These are phyloP conservation scores for Echinarachnius parma DNA, from an alignment of 53 echinoderm and acorn worm genomes.

Conservation along the genomic window DNA sequence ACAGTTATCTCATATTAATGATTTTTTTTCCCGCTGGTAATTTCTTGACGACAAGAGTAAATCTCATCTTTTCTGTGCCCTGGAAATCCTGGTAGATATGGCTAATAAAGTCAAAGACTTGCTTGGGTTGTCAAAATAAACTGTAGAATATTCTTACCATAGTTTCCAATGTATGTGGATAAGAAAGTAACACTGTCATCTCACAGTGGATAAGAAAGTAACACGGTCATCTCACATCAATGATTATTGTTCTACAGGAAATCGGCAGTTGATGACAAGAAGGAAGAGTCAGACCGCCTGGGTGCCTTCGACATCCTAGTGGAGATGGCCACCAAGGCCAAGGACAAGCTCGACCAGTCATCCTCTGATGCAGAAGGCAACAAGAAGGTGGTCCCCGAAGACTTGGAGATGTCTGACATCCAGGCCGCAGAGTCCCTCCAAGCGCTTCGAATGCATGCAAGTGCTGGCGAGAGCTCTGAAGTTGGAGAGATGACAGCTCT, in stretches of 20 bases:
- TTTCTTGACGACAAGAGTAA: no score
- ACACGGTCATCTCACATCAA: no score
- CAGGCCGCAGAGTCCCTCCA: conserved; percentile 56
- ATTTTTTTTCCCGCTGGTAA: no score
- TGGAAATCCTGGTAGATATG: no score
- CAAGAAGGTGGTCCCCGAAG: conserved; percentile 21
- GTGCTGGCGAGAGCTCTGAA: conserved; percentile 36
- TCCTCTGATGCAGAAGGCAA: conserved; percentile 11
- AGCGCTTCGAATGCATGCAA: conserved; percentile 38
- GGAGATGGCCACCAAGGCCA: conserved; percentile 82
- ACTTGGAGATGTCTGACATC: conserved; percentile 52
- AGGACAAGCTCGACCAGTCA: conserved; percentile 61
- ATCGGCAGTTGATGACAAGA: background rate
- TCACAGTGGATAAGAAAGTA: no score
- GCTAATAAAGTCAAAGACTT: no score
- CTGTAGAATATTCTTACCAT: no score
- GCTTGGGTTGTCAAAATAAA: no score
- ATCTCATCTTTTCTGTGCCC: no score
- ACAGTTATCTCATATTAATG: no score
- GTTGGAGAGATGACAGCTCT: conserved; percentile 18
- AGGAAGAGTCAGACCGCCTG: conserved; percentile 10
- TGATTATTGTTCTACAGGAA: conserved; percentile 14
- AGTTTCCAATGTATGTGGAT: no score
- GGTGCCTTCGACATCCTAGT: conserved; percentile 81
- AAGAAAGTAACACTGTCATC: no score